Evolutionary conservation across 2,888 invertebrate genomes (phyloP).

Genomic region (Rhamphomyia laevipes): DNA sequence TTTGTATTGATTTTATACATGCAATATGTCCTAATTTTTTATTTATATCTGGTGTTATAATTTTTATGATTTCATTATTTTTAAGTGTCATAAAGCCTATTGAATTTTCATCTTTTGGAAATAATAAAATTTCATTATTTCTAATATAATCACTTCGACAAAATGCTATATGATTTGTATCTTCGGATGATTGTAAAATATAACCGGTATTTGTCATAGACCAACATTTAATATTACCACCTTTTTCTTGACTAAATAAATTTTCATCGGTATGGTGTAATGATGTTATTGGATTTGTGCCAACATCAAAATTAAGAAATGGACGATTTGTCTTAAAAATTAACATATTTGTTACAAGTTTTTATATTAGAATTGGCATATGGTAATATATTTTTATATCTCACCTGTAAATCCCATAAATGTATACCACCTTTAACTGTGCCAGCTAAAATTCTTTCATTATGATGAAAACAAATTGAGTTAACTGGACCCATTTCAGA

Average conservation of each 20-base stretch:
- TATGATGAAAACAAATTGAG: conserved; percentile 56
- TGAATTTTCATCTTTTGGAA: conserved; percentile 48
- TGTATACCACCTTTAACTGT: conserved; percentile 62
- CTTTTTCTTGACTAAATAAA: conserved; percentile 64
- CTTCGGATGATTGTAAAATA: conserved; percentile 42
- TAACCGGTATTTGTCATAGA: conserved; percentile 48
- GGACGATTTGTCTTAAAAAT: conserved; percentile 58
- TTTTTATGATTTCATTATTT: conserved; percentile 29
- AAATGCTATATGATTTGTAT: conserved; percentile 56
- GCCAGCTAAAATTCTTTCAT: conserved; percentile 57
- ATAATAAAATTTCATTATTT: conserved; percentile 50
- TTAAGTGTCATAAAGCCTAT: conserved; percentile 35
- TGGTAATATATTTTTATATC: conserved; percentile 2
- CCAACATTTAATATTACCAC: conserved; percentile 57
- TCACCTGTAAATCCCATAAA: conserved; percentile 69
- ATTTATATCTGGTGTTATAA: conserved; percentile 32
- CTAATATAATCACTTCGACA: conserved; percentile 51
- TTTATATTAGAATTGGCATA: neutral
- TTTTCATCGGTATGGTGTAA: conserved; percentile 43
- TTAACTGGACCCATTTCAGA: conserved; percentile 60
- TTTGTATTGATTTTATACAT: conserved; percentile 42
- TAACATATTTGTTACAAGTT: conserved; percentile 3
- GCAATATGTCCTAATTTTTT: conserved; percentile 43
- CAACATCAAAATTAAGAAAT: conserved; percentile 51
- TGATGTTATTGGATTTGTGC: conserved; percentile 41